phyloP scores from a whole-genome alignment of 2,113 vertebrate genomes.

The Spheniscus mendiculus region DNA sequence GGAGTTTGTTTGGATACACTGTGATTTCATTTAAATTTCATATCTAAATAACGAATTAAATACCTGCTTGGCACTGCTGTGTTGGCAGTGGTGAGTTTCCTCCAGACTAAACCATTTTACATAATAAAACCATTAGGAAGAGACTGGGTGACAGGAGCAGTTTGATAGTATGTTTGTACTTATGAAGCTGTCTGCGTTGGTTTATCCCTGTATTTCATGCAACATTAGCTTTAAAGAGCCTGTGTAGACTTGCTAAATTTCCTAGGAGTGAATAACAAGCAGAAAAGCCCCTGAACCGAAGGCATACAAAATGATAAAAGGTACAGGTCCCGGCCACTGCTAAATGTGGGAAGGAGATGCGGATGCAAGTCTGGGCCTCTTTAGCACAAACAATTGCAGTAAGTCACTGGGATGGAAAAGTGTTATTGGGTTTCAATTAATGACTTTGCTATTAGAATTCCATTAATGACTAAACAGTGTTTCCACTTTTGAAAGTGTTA shows the following conservation, averaged over 20 bases:
- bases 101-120: neutral
- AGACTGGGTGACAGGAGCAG: neutral
- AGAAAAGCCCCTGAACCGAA: neutral
- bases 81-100: neutral
- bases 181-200: neutral
- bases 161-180: neutral
- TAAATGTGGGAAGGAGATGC: neutral
- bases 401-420: neutral
- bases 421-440: neutral
- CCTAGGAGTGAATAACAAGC: conserved; percentile 15
- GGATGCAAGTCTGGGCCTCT: neutral
- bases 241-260: neutral
- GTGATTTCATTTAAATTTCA: neutral
- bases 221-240: conserved; percentile 41
- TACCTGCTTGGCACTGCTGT: neutral
- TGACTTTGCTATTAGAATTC: neutral
- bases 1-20: neutral
- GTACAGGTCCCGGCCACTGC: neutral
- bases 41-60: neutral
- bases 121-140: neutral
- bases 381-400: neutral
- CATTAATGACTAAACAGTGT: conserved; percentile 18
- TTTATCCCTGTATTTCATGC: conserved; percentile 38
- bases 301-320: neutral
- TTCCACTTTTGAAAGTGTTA: neutral